phyloP scores from a whole-genome alignment of 1,140 invertebrate species.

The Ceratosolen fusciceps region DNA sequence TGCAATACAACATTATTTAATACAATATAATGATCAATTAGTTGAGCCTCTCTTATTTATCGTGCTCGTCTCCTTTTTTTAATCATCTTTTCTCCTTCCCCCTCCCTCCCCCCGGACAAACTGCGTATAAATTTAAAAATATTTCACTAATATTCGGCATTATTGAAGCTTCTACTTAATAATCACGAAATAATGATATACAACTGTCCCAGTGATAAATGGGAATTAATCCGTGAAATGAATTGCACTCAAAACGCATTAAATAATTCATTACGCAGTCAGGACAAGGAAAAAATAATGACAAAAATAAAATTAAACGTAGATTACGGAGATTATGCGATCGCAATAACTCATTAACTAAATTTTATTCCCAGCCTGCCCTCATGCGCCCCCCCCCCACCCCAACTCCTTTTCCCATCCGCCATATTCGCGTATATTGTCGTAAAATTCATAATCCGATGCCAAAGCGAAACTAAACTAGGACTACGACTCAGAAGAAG shows the following conservation, averaged over 20 bases:
- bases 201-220: not conserved
- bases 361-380: not conserved
- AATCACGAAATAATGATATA: not conserved
- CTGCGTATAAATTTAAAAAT: too few relatives aligned
- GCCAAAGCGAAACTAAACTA: not conserved
- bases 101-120: too few relatives aligned
- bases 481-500: too few relatives aligned
- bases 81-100: too few relatives aligned
- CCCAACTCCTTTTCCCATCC: not conserved
- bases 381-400: not conserved
- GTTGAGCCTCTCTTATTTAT: too few relatives aligned
- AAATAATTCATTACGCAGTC: not conserved
- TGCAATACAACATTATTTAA: too few relatives aligned
- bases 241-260: not conserved
- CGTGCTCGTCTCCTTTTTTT: too few relatives aligned
- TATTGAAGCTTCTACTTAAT: not conserved
- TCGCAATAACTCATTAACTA: slow-evolving; percentile 18
- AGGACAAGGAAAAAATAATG: not conserved
- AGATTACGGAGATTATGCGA: not conserved
- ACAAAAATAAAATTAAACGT: slow-evolving; percentile 5
- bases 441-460: slow-evolving; percentile 33
- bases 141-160: not conserved
- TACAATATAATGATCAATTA: too few relatives aligned
- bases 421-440: slow-evolving; percentile 6
- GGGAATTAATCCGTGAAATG: not conserved